Evolutionary conservation across 2,797 vertebrate species (phyloP).

Genomic region (Chelidonichthys spinosus): DNA sequence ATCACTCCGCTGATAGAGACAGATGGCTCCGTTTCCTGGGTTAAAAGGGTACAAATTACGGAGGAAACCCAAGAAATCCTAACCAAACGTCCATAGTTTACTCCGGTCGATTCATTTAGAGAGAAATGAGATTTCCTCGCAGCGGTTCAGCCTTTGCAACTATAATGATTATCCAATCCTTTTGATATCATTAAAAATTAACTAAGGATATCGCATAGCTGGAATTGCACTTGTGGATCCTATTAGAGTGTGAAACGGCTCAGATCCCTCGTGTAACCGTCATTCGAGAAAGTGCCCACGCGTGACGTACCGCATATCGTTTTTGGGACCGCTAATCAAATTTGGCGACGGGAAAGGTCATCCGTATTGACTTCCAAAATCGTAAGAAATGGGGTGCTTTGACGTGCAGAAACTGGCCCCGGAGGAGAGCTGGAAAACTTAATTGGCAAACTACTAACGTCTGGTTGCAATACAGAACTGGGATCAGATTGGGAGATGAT

Average conservation of each 20-base stretch:
- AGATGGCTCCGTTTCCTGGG: constrained; percentile 68
- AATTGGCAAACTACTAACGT: constrained; percentile 55
- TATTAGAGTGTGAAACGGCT: constrained; percentile 32
- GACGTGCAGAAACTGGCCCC: constrained; percentile 37
- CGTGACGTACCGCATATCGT: constrained; percentile 55
- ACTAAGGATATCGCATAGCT: constrained; percentile 34
- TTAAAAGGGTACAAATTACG: constrained; percentile 71
- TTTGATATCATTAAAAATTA: constrained; percentile 50
- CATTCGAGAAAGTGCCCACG: constrained; percentile 29
- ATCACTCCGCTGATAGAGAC: constrained; percentile 66
- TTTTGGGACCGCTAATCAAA: constrained; percentile 77
- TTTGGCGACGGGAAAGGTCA: constrained; percentile 78
- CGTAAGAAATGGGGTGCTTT: constrained; percentile 56
- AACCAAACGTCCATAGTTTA: constrained; percentile 36
- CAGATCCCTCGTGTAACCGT: constrained; percentile 13
- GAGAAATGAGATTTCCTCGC: constrained; percentile 39
- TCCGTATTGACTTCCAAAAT: constrained; percentile 73
- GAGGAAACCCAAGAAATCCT: constrained; percentile 54
- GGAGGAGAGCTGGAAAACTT: constrained; percentile 46
- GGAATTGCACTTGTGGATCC: constrained; percentile 29
- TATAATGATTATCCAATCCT: constrained; percentile 31
- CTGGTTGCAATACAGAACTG: constrained; percentile 68
- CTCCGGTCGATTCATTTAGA: constrained; percentile 17
- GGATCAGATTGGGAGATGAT: constrained; percentile 68
- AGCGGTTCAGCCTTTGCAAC: constrained; percentile 6